These are phyloP conservation scores for Lichenostomus cassidix DNA, from an alignment of 2,113 vertebrate species.

Conservation along the genomic window DNA sequence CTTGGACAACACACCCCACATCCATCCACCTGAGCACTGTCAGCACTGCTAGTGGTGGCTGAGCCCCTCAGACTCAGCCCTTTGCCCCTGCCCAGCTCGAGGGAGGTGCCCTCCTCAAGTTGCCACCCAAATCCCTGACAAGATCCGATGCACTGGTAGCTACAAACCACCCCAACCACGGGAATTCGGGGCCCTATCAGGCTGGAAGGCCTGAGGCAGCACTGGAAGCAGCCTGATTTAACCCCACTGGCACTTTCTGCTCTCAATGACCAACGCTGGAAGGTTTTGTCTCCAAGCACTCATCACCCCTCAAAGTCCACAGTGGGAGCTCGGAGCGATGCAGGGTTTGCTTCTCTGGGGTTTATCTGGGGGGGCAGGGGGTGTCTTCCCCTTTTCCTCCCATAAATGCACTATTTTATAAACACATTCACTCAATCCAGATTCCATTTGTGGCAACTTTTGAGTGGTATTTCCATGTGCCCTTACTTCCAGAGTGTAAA, in stretches of 20 bases:
- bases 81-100: neutral
- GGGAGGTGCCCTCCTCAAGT: neutral
- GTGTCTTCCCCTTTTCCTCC: neutral
- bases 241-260: neutral
- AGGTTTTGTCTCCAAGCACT: neutral
- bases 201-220: neutral
- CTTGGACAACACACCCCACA: neutral
- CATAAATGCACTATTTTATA: neutral
- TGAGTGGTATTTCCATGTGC: neutral
- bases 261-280: neutral
- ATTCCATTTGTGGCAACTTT: neutral
- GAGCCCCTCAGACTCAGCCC: neutral
- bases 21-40: neutral
- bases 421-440: constrained; percentile 27
- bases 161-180: neutral
- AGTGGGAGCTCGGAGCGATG: neutral
- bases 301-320: neutral
- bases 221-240: neutral
- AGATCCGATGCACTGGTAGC: neutral
- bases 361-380: neutral
- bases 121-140: neutral
- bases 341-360: neutral
- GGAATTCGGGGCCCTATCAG: neutral
- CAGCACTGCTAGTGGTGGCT: neutral
- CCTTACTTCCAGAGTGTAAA: constrained; percentile 39